A percentile compares a stretch with the other conserved stretches of the same genome.
Evolutionary conservation across 2,113 vertebrate genomes (phyloP).

Genomic region (Orientallactaga bullata): DNA sequence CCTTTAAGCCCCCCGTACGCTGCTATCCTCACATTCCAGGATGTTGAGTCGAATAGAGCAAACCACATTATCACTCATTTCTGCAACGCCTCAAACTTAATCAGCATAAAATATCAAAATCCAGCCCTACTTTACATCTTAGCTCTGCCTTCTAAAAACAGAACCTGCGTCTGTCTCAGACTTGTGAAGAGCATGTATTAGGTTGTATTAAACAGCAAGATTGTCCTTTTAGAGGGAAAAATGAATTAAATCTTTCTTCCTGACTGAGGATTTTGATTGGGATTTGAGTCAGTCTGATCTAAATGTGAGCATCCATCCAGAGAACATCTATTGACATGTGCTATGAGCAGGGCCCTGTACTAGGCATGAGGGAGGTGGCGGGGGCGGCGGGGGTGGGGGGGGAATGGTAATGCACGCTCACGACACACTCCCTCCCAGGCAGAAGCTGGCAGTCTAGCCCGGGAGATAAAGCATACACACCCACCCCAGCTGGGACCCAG

Average conservation of each 20-base stretch:
- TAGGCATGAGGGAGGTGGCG: constrained; percentile 55
- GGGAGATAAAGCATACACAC: neutral
- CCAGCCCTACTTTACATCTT: constrained; percentile 70
- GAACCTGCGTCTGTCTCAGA: constrained; percentile 74
- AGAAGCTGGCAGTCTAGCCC: constrained; percentile 42
- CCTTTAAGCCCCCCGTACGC: neutral
- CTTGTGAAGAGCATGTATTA: constrained; percentile 80
- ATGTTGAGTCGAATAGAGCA: constrained; percentile 28
- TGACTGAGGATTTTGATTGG: constrained; percentile 76
- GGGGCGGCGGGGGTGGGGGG: too few relatives aligned
- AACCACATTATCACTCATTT: constrained; percentile 42
- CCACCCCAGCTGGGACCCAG: constrained; percentile 4
- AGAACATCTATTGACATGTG: constrained; percentile 78
- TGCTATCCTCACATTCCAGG: neutral
- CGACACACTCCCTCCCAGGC: constrained; percentile 66
- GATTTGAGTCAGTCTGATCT: constrained; percentile 75
- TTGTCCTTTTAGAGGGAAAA: constrained; percentile 79
- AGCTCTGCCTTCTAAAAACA: constrained; percentile 79
- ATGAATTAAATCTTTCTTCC: constrained; percentile 73
- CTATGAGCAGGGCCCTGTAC: constrained; percentile 58
- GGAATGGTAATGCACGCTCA: too few relatives aligned
- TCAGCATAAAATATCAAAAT: constrained; percentile 74
- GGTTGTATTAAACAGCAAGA: constrained; percentile 79
- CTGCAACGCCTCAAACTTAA: constrained; percentile 62
- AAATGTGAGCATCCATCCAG: constrained; percentile 76